Conservation (phyloP, 2,797 vertebrate genomes). For the Gastrophryne carolinensis region DNA sequence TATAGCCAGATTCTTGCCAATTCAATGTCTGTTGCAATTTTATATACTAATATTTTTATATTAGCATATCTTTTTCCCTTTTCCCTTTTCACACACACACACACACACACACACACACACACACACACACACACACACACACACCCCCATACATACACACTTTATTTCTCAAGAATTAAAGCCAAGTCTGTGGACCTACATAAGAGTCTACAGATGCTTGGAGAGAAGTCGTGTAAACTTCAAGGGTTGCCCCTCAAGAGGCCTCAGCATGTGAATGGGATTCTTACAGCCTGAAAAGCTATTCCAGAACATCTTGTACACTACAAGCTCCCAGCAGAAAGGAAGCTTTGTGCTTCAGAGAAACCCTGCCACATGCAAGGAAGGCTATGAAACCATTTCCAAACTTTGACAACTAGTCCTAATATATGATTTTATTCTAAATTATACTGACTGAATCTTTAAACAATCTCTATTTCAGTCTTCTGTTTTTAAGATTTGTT, state of each 20-base stretch:
- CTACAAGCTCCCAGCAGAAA: constrained; percentile 27
- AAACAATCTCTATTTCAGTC: too few species aligned
- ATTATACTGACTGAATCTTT: too few species aligned
- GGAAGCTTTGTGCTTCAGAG: constrained; percentile 15
- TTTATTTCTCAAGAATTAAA: constrained; percentile 10
- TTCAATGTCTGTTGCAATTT: too few species aligned
- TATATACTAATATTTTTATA: too few species aligned
- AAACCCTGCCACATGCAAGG: constrained; percentile 6
- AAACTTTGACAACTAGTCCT: too few species aligned
- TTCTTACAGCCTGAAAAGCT: constrained; percentile 35
- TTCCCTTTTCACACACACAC: too few species aligned
- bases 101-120: background rate
- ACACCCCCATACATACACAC: too few species aligned
- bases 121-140: background rate
- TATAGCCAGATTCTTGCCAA: too few species aligned
- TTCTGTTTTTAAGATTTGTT: too few species aligned
- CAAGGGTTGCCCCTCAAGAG: constrained; percentile 31
- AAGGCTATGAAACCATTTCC: too few species aligned
- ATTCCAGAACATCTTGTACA: constrained; percentile 43
- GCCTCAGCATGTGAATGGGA: constrained; percentile 32
- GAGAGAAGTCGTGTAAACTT: constrained; percentile 17
- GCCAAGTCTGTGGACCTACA: constrained; percentile 1
- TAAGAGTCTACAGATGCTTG: constrained; percentile 28
- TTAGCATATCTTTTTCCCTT: too few species aligned
- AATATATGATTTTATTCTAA: too few species aligned